These are phyloP conservation scores for Dipodomys merriami DNA, from an alignment of 2,113 vertebrate species.

Conservation along the genomic window DNA sequence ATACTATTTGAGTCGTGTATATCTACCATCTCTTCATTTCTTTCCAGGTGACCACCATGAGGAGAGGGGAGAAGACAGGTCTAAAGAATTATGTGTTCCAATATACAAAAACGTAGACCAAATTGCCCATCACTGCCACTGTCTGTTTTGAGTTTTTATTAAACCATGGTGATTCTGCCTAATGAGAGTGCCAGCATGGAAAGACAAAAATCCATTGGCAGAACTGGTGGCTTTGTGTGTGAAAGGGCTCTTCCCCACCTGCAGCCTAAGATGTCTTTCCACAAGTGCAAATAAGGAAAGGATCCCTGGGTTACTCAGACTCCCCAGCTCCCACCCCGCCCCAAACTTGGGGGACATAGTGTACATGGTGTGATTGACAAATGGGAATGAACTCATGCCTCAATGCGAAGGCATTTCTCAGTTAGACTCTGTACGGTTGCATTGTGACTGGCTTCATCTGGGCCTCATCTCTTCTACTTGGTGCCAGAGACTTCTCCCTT, in stretches of 20 bases:
- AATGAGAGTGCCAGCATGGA: not conserved
- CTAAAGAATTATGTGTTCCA: not conserved
- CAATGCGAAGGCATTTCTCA: not conserved
- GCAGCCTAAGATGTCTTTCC: not conserved
- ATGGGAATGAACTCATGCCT: not conserved
- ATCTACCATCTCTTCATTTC: not conserved
- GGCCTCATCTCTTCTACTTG: not conserved
- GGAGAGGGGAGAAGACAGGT: too few species aligned
- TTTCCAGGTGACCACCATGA: too few species aligned
- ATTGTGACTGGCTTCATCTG: not conserved
- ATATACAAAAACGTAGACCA: not conserved
- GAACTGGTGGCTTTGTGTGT: not conserved
- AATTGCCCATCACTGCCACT: not conserved
- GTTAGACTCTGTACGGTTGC: not conserved
- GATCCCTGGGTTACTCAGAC: not conserved
- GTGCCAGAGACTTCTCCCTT: not conserved
- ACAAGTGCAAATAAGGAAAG: not conserved
- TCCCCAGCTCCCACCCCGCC: rapidly evolving
- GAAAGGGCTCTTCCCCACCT: not conserved
- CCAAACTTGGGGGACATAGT: too few species aligned
- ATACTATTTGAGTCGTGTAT: not conserved
- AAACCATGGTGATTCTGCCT: not conserved
- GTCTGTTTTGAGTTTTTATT: not conserved
- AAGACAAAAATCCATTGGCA: not conserved
- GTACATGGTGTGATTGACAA: not conserved